A percentile compares a stretch with the other conserved stretches of the same genome.
Evolutionary conservation across 2,888 invertebrate species (phyloP).

Genomic region (Drosophila greeni): DNA sequence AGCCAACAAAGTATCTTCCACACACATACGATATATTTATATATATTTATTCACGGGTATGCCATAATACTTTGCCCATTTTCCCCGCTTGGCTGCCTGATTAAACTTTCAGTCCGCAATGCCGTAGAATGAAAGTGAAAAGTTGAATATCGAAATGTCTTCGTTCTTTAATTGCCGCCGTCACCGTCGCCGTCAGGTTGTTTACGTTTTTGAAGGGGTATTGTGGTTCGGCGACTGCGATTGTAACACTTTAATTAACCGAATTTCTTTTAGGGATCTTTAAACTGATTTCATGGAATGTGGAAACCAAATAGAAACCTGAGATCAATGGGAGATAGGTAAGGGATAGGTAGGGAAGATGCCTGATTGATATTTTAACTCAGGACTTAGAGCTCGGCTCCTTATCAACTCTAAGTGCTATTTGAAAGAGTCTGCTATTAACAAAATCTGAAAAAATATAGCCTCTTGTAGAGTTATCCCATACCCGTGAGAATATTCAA

Average conservation of each 20-base stretch:
- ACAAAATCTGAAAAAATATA: background rate
- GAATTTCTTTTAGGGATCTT: background rate
- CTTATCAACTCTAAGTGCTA: background rate
- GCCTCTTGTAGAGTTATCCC: background rate
- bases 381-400: no score
- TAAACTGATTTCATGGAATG: background rate
- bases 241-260: conserved; percentile 9
- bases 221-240: background rate
- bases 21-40: background rate
- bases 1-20: conserved; percentile 34
- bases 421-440: background rate
- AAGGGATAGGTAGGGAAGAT: no score
- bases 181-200: conserved; percentile 7
- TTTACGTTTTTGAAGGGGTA: conserved; percentile 4
- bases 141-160: conserved; percentile 30
- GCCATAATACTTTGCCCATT: conserved; percentile 43
- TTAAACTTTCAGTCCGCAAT: conserved; percentile 47
- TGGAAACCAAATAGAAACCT: background rate
- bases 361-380: no score
- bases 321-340: background rate
- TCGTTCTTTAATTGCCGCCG: conserved; percentile 31
- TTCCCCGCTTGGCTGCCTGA: conserved; percentile 46
- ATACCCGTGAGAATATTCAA: background rate
- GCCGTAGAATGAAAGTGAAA: conserved; percentile 71
- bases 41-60: conserved; percentile 10